These are phyloP conservation scores for Lordiphosa andalusiaca DNA, from an alignment of 2,888 invertebrate genomes.

Conservation along the genomic window DNA sequence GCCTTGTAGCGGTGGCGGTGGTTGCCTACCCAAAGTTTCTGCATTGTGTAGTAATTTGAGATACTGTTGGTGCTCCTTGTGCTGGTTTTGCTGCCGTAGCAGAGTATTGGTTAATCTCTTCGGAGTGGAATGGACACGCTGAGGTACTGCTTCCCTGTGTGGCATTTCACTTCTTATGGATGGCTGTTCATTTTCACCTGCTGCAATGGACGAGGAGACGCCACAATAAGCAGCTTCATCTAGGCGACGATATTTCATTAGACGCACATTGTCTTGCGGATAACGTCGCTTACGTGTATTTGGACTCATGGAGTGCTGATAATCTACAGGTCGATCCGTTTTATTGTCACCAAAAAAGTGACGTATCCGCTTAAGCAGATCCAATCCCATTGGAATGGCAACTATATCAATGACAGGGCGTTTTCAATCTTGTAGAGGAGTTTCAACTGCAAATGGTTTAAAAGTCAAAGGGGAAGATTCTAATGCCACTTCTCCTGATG, in stretches of 20 bases:
- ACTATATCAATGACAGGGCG: too few relatives aligned
- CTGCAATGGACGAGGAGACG: constrained; percentile 29
- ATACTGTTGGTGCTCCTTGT: constrained; percentile 50
- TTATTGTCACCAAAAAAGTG: constrained; percentile 43
- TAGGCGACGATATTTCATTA: constrained; percentile 55
- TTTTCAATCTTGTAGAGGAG: too few relatives aligned
- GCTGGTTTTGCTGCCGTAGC: constrained; percentile 29
- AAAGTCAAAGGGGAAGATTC: too few relatives aligned
- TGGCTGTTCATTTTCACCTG: constrained; percentile 45
- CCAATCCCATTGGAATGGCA: constrained; percentile 76
- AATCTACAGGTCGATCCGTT: constrained; percentile 25
- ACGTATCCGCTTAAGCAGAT: constrained; percentile 61
- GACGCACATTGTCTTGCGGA: constrained; percentile 4
- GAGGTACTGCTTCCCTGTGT: constrained; percentile 53
- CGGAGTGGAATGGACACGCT: constrained; percentile 8
- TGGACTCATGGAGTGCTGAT: too few relatives aligned
- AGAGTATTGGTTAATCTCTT: constrained; percentile 6
- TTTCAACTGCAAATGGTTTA: too few relatives aligned
- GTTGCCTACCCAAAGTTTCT: constrained; percentile 6
- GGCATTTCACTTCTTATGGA: constrained; percentile 36
- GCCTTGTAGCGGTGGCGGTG: neutral
- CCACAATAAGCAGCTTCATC: constrained; percentile 33
- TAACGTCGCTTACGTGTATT: too few relatives aligned
- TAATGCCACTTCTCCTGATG: too few relatives aligned
- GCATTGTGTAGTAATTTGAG: constrained; percentile 49